Conservation (phyloP, 2,113 vertebrate species). For the Piprites chloris region DNA sequence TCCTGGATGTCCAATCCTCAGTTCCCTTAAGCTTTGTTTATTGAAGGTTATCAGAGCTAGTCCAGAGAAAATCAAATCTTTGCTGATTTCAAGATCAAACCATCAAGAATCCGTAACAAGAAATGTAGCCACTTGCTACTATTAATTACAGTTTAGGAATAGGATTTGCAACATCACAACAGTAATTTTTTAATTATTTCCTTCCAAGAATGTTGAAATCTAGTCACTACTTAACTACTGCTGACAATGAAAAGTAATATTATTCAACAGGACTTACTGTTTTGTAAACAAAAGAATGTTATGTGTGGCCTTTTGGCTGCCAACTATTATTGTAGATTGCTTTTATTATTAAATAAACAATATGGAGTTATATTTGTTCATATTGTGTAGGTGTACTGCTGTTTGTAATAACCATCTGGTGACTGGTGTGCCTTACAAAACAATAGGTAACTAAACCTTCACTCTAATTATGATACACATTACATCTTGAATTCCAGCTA, state of each 20-base stretch:
- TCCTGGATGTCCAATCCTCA: background rate
- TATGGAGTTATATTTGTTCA: background rate
- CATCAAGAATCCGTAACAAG: background rate
- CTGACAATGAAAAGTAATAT: background rate
- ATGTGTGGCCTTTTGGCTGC: slow-evolving; percentile 3
- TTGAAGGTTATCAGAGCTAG: background rate
- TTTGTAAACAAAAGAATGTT: background rate
- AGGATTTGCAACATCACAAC: background rate
- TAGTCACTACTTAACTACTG: background rate
- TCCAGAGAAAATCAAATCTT: background rate
- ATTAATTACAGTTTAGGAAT: background rate
- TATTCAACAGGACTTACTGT: background rate
- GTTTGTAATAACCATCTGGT: slow-evolving; percentile 17
- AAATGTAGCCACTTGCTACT: background rate
- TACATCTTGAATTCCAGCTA: background rate
- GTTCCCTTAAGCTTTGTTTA: background rate
- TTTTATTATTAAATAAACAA: slow-evolving; percentile 52
- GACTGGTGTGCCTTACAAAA: slow-evolving; percentile 19
- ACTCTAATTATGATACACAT: background rate
- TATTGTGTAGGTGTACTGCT: background rate
- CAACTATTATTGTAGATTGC: background rate
- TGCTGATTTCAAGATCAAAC: background rate
- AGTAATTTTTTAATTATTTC: background rate
- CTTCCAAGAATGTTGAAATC: background rate
- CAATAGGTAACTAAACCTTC: background rate